phyloP scores from a whole-genome alignment of 2,888 invertebrate genomes.

The Cecidostiba fungosa region DNA sequence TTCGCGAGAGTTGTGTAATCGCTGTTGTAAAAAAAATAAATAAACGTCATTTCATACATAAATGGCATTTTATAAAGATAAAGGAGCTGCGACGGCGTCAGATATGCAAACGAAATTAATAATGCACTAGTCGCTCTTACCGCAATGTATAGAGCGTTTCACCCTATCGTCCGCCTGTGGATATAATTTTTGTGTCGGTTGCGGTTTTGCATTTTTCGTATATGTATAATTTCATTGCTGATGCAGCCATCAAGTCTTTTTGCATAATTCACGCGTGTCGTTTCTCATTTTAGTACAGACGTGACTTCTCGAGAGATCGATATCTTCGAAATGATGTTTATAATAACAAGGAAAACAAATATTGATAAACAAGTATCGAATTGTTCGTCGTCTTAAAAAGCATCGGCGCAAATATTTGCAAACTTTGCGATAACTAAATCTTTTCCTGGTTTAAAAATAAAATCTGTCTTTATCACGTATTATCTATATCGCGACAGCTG shows the following conservation, averaged over 20 bases:
- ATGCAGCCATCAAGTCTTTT: neutral
- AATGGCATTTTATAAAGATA: conserved; percentile 5
- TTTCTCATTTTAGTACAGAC: neutral
- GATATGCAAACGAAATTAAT: conserved; percentile 42
- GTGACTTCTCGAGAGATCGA: neutral
- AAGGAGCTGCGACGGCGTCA: conserved; percentile 12
- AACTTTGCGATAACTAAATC: neutral
- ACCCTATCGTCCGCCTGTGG: conserved; percentile 13
- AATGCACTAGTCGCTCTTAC: conserved; percentile 27
- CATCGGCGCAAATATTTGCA: neutral
- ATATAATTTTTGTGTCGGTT: conserved; percentile 19
- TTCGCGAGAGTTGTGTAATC: too few species aligned
- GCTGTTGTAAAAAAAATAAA: neutral
- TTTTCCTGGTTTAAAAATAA: neutral
- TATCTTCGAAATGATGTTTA: neutral
- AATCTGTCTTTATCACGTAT: neutral
- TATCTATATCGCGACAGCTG: neutral
- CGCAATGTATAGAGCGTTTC: conserved; percentile 23
- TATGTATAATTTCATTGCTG: neutral
- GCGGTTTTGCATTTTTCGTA: conserved; percentile 12
- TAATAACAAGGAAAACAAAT: neutral
- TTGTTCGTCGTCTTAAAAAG: neutral
- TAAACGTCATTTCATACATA: neutral
- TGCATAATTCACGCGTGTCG: neutral
- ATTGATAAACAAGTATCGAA: neutral